phyloP scores from a whole-genome alignment of 1,140 invertebrate species.

The Drosophila mojavensis region DNA sequence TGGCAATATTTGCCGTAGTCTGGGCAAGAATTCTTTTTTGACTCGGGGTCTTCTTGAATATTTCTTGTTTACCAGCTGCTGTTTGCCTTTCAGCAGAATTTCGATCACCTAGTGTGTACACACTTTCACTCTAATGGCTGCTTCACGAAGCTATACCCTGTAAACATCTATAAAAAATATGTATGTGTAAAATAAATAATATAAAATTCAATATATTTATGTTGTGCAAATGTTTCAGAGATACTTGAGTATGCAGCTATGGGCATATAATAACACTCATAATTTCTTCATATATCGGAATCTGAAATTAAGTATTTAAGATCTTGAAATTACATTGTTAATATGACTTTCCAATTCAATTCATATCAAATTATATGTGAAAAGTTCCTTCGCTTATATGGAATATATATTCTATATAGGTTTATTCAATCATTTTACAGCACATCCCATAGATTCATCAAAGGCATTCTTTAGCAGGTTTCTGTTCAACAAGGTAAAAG shows the following conservation, averaged over 20 bases:
- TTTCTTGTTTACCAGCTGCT: constrained; percentile 20
- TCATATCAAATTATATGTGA: neutral
- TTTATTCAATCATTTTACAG: neutral
- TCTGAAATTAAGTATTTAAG: neutral
- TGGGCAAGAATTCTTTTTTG: neutral
- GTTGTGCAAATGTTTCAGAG: neutral
- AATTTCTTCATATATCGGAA: too few species aligned
- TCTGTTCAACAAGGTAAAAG: neutral
- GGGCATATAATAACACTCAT: neutral
- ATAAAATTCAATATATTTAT: neutral
- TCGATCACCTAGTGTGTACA: constrained; percentile 18
- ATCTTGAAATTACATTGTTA: neutral
- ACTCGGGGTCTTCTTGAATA: neutral
- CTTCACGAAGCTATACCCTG: constrained; percentile 6
- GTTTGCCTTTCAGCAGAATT: constrained; percentile 13
- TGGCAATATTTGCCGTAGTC: neutral
- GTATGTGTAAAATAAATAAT: too few species aligned
- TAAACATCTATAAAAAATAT: neutral
- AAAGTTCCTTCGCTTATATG: neutral
- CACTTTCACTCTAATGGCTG: constrained; percentile 27
- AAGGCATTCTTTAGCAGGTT: neutral
- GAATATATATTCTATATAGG: too few species aligned
- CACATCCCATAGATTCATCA: neutral
- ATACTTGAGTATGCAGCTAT: neutral
- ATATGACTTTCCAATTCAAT: too few species aligned